phyloP scores from a whole-genome alignment of 2,113 vertebrate genomes.

The Nettapus auritus region DNA sequence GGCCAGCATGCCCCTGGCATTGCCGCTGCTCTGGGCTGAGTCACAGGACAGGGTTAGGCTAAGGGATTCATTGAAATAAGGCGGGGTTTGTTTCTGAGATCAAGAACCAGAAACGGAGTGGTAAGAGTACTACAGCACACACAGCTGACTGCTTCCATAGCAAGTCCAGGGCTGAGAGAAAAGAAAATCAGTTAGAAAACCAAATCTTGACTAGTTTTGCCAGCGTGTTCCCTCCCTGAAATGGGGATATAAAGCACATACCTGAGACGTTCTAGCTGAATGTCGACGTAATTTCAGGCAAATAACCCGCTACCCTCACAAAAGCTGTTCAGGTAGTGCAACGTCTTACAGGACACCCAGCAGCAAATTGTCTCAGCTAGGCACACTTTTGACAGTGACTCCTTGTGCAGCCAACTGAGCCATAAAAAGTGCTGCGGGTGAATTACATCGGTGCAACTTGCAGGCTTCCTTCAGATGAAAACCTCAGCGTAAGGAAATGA shows the following conservation, averaged over 20 bases:
- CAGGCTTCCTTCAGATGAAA: constrained; percentile 18
- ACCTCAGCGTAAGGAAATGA: not conserved
- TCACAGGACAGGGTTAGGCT: not conserved
- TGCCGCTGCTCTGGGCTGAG: not conserved
- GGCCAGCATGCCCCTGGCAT: too few relatives aligned
- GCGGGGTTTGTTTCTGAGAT: not conserved
- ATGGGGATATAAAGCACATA: not conserved
- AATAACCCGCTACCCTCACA: not conserved
- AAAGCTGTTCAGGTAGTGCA: not conserved
- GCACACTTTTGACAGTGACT: not conserved
- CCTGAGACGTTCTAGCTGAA: not conserved
- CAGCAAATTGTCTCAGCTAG: not conserved
- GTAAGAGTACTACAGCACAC: not conserved
- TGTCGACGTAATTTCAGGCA: not conserved
- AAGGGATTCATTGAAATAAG: not conserved
- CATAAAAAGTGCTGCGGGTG: not conserved
- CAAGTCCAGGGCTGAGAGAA: not conserved
- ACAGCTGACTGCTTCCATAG: not conserved
- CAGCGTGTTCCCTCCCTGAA: not conserved
- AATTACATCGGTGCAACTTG: not conserved
- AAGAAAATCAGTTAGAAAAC: not conserved
- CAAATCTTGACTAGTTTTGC: not conserved
- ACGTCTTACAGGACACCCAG: not conserved
- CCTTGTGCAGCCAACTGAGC: not conserved
- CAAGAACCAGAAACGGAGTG: not conserved